phyloP scores from a whole-genome alignment of 2,113 vertebrate genomes.

The Phaetusa simplex region DNA sequence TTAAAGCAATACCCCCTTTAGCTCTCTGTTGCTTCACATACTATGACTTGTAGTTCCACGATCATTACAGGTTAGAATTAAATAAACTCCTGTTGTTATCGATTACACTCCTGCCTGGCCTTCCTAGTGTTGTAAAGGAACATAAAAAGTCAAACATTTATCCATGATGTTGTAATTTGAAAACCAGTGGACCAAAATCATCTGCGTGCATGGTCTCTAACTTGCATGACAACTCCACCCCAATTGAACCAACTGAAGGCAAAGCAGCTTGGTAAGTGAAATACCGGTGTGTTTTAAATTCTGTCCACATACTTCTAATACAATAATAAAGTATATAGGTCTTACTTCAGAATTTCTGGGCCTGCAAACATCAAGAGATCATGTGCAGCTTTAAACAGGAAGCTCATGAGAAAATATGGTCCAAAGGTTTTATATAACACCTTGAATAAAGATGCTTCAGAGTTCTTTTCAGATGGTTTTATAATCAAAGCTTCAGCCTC shows the following conservation, averaged over 20 bases:
- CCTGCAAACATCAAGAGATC: constrained; percentile 95
- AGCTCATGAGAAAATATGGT: constrained; percentile 94
- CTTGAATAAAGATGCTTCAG: constrained; percentile 86
- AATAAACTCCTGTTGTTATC: not conserved
- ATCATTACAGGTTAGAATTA: not conserved
- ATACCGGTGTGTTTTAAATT: not conserved
- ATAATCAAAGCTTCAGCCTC: constrained; percentile 88
- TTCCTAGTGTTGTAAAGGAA: not conserved
- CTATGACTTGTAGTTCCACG: not conserved
- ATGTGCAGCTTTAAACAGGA: constrained; percentile 89
- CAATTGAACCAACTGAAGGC: not conserved
- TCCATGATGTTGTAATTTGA: not conserved
- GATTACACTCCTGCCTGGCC: not conserved
- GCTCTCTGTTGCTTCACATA: not conserved
- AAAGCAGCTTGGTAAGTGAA: not conserved
- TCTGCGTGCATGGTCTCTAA: not conserved
- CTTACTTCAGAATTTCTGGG: constrained; percentile 90
- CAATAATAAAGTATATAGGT: not conserved
- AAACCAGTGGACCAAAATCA: not conserved
- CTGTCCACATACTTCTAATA: not conserved
- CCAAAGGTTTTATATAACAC: constrained; percentile 92
- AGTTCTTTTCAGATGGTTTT: constrained; percentile 69
- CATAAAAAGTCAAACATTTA: not conserved
- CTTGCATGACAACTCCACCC: not conserved
- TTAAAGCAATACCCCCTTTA: not conserved